These are phyloP conservation scores for Okapia johnstoni DNA, from an alignment of 2,113 vertebrate genomes.

Conservation along the genomic window DNA sequence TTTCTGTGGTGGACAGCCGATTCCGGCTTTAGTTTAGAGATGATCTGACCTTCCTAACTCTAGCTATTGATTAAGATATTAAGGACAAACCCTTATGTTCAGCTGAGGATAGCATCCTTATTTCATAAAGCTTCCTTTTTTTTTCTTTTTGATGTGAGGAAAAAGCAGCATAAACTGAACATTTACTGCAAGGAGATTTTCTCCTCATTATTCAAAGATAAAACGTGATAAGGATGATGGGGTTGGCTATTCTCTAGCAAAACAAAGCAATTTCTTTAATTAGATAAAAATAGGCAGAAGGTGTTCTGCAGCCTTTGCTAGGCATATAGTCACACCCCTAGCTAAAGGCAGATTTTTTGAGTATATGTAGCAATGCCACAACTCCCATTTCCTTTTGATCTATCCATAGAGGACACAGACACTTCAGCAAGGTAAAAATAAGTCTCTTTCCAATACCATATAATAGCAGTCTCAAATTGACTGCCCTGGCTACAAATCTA, in stretches of 20 bases:
- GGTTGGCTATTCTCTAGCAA: constrained; percentile 69
- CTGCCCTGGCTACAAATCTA: neutral
- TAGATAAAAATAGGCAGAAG: constrained; percentile 73
- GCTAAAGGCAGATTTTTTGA: constrained; percentile 42
- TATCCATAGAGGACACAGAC: neutral
- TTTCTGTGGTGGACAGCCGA: constrained; percentile 4
- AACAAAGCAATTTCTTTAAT: constrained; percentile 73
- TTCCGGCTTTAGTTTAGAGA: constrained; percentile 41
- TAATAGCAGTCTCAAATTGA: constrained; percentile 14
- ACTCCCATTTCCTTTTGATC: constrained; percentile 12
- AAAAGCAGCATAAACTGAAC: constrained; percentile 71
- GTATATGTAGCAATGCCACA: neutral
- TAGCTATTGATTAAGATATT: constrained; percentile 69
- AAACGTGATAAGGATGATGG: constrained; percentile 69
- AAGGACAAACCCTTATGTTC: constrained; percentile 68
- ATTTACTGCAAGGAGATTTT: constrained; percentile 73
- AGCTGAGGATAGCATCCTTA: constrained; percentile 62
- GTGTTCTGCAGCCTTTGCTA: constrained; percentile 61
- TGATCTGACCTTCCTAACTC: constrained; percentile 52
- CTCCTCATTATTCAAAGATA: constrained; percentile 75
- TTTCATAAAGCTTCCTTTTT: constrained; percentile 71
- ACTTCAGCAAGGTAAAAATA: constrained; percentile 38
- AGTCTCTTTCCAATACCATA: constrained; percentile 32
- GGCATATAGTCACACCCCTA: constrained; percentile 21
- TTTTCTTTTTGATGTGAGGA: constrained; percentile 51